These are phyloP conservation scores for Calameuta idolon DNA, from an alignment of 2,888 invertebrate species.

Conservation along the genomic window DNA sequence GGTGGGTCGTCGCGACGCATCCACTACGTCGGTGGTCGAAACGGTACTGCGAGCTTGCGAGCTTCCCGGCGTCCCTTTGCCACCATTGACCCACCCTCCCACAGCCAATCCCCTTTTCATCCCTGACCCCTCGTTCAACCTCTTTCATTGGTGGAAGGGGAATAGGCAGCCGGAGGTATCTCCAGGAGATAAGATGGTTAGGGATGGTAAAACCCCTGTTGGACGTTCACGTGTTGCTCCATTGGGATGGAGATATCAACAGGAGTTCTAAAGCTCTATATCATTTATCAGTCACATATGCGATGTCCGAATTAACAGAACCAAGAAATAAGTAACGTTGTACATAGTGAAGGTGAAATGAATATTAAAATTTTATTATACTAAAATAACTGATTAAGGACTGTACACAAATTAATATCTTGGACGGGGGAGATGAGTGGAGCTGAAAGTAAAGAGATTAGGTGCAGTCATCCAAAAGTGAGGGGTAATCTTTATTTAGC, in stretches of 20 bases:
- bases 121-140: not conserved
- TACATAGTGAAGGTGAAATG: not conserved
- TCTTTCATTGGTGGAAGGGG: not conserved
- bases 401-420: not conserved
- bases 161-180: not conserved
- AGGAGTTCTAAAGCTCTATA: not conserved
- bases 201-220: not conserved
- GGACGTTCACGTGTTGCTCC: conserved; percentile 21
- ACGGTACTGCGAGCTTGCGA: conserved; percentile 55
- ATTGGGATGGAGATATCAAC: not conserved
- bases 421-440: not conserved
- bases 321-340: not conserved
- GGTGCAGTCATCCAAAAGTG: not conserved
- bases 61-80: conserved; percentile 55
- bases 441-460: not conserved
- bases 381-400: not conserved
- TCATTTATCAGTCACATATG: not conserved
- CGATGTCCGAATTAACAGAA: not conserved
- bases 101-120: conserved; percentile 40
- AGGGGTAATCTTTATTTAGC: not conserved
- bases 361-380: not conserved
- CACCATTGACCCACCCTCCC: conserved; percentile 55
- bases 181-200: not conserved
- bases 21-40: conserved; percentile 55
- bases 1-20: conserved; percentile 32